A percentile compares a stretch with the other conserved stretches of the same genome.
Evolutionary conservation across 2,797 vertebrate species (phyloP).

Genomic region (Hybognathus amarus): DNA sequence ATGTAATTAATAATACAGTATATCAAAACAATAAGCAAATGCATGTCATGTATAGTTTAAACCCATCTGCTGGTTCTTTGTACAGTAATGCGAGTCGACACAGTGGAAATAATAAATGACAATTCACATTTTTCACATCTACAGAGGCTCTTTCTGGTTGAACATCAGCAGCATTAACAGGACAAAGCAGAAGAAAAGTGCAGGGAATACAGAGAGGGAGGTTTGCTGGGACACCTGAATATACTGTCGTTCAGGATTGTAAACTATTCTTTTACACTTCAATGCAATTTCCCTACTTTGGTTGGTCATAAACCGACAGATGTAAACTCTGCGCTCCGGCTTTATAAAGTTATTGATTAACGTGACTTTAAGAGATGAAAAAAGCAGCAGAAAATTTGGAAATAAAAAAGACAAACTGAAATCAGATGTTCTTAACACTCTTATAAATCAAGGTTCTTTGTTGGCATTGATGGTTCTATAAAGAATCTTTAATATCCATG

Average conservation of each 20-base stretch:
- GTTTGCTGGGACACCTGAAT: background rate
- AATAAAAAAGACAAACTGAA: background rate
- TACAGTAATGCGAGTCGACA: slow-evolving; percentile 20
- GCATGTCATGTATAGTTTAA: background rate
- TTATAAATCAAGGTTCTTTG: background rate
- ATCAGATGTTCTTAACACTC: background rate
- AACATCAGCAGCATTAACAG: background rate
- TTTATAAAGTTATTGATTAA: background rate
- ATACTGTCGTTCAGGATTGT: background rate
- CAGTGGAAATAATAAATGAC: slow-evolving; percentile 15
- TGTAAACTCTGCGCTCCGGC: background rate
- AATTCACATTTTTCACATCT: slow-evolving; percentile 24
- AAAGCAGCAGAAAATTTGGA: background rate
- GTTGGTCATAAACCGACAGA: background rate
- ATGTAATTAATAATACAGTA: slow-evolving; percentile 9
- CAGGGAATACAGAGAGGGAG: slow-evolving; percentile 2
- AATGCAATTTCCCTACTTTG: background rate
- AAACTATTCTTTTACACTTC: background rate
- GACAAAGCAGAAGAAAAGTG: background rate
- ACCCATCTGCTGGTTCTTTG: slow-evolving; percentile 48
- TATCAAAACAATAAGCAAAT: slow-evolving; percentile 2
- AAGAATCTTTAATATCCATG: background rate
- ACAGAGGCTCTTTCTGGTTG: slow-evolving; percentile 23
- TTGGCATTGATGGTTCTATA: background rate
- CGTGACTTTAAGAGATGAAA: background rate